Evolutionary conservation across 2,113 vertebrate genomes (phyloP).

Genomic region (Uria lomvia): DNA sequence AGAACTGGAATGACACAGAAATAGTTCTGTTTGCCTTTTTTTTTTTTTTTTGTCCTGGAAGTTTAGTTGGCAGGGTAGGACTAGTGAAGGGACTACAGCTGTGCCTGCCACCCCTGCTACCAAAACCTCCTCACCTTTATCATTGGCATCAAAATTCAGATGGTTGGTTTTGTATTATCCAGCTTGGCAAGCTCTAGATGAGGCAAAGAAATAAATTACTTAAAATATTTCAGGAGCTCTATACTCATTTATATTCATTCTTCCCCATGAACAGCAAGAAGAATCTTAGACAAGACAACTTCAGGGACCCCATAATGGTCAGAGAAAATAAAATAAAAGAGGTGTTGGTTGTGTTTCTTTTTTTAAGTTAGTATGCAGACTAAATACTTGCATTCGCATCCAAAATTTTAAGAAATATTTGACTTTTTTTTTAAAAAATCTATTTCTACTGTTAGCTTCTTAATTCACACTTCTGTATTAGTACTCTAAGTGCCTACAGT

Average conservation of each 20-base stretch:
- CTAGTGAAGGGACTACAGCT: background rate
- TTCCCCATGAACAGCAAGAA: background rate
- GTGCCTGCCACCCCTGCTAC: background rate
- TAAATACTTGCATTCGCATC: background rate
- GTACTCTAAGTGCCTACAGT: background rate
- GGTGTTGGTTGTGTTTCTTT: background rate
- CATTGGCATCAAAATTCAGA: background rate
- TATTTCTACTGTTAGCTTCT: background rate
- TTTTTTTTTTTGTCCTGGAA: background rate
- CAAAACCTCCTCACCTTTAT: background rate
- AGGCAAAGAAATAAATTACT: background rate
- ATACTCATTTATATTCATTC: background rate
- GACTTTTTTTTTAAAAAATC: background rate
- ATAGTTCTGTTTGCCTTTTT: background rate
- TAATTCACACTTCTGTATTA: background rate
- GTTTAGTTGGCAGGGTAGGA: background rate
- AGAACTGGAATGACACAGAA: background rate
- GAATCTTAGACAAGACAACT: background rate
- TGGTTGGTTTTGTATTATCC: background rate
- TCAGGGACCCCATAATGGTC: background rate
- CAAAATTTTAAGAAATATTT: conserved; percentile 12
- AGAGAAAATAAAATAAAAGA: background rate
- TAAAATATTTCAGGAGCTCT: too few species aligned
- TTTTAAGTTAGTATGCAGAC: background rate
- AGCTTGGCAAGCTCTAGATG: background rate